phyloP scores from a whole-genome alignment of 92 coral and sea anemone genomes.

The Actinernus sp. region DNA sequence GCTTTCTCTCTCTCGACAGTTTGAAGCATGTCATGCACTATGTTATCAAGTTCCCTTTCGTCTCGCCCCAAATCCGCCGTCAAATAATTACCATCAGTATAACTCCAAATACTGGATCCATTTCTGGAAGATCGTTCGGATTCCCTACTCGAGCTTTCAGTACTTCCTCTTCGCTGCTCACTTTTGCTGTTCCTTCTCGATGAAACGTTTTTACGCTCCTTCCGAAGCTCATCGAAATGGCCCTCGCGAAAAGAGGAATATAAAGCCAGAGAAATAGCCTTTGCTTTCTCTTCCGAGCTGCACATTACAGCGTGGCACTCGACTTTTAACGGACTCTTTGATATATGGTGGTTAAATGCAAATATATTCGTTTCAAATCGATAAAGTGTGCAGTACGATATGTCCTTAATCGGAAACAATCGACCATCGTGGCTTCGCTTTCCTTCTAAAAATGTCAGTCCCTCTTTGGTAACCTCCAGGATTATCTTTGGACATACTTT shows the following conservation, averaged over 20 bases:
- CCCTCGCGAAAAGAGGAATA: slow-evolving; percentile 93
- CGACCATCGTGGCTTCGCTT: slow-evolving; percentile 18
- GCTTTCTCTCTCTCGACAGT: slow-evolving; percentile 79
- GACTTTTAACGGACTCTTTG: slow-evolving; percentile 78
- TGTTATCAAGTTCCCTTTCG: slow-evolving; percentile 73
- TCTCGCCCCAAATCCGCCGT: background rate
- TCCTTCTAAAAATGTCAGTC: slow-evolving; percentile 68
- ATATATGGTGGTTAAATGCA: slow-evolving; percentile 94
- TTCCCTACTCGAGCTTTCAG: background rate
- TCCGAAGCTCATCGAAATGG: slow-evolving; percentile 88
- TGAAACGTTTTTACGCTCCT: slow-evolving; percentile 26
- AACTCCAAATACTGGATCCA: background rate
- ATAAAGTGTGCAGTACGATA: slow-evolving; percentile 83
- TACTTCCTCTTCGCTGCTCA: background rate
- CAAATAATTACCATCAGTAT: background rate
- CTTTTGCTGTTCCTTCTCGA: background rate
- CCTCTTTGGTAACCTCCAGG: slow-evolving; percentile 73
- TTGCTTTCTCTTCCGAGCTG: slow-evolving; percentile 80
- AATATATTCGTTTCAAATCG: slow-evolving; percentile 73
- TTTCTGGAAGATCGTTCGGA: background rate
- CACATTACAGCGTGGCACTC: slow-evolving; percentile 95
- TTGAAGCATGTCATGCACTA: slow-evolving; percentile 70
- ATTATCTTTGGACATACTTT: slow-evolving; percentile 78
- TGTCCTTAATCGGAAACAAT: slow-evolving; percentile 74
- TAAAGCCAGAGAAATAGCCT: slow-evolving; percentile 81